Base-by-base conservation (phyloP, 1,140 invertebrate genomes). In the Macrobrachium nipponense region DNA sequence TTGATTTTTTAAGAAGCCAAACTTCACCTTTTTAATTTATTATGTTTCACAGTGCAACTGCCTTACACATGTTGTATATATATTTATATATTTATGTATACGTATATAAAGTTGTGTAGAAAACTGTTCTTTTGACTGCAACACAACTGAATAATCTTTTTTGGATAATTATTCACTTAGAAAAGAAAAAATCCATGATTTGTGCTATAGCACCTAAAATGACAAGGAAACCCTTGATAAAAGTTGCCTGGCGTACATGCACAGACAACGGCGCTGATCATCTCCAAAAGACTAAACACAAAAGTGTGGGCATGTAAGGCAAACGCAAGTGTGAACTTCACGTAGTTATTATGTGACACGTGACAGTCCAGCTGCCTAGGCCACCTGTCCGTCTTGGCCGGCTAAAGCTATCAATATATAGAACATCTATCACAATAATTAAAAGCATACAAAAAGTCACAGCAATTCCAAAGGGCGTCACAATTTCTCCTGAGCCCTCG, bases 351-450 rank as follows among this genome's bases (percentile, higher is more conserved):
- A 86, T 86, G 84, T 86, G 84, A 86, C 84, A 86, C 84, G 84
- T 86, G 84, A 86, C 84, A 80, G 84, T 86, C 76, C 77, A 79
- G 84, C 84, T 86, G 84, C 77, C 84, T 77, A 73, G 84, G 84
- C 84, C 78, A 80, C 84, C 84, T 86, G 85, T 76, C 85, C 80
- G 85, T 87, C 85, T 82, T 76, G 85, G 85, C 85, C 85, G 75
- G 79, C 85, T 87, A 87, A 87, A 87, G 79, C 85, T 87, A 87
- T 81, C 80, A 87, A 87, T 87, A 87, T 87, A 87, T 87, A 87
- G 85, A 87, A 87, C 85, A 87, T 87, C 85, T 87, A 87, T 87
- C 85, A 87, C 85, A 87, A 87, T 87, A 87, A 87, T 87, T 87
- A 87, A 87, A 81, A 87, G 85, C 85, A 87, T 87, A 87, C 85